phyloP scores from a whole-genome alignment of 1,140 invertebrate species.

The Phymastichus coffea region DNA sequence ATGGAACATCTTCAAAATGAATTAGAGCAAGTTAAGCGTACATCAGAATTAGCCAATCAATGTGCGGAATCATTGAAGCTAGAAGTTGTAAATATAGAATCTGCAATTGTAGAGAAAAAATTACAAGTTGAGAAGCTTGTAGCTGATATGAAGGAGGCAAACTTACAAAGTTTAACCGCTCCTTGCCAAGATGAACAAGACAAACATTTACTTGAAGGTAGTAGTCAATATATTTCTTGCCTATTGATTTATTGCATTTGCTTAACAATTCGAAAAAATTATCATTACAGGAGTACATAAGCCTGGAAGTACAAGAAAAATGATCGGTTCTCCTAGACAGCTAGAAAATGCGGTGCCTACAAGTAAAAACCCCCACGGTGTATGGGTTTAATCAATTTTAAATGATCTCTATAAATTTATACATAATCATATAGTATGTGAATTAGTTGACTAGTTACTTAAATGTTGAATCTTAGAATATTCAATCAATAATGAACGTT shows the following conservation, averaged over 20 bases:
- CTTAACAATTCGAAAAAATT: slow-evolving; percentile 2
- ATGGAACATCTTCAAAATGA: slow-evolving; percentile 79
- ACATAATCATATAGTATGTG: slow-evolving; percentile 15
- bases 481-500: slow-evolving; percentile 21
- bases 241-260: slow-evolving; percentile 1
- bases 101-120: slow-evolving; percentile 81
- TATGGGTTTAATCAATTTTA: slow-evolving; percentile 77
- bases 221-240: slow-evolving; percentile 23
- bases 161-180: slow-evolving; percentile 82
- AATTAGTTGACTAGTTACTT: slow-evolving; percentile 15
- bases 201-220: slow-evolving; percentile 76
- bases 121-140: slow-evolving; percentile 81
- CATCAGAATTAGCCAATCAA: slow-evolving; percentile 76
- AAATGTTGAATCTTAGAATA: slow-evolving; percentile 17
- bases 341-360: slow-evolving; percentile 90
- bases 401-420: slow-evolving; percentile 31
- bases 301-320: slow-evolving; percentile 82
- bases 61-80: slow-evolving; percentile 78
- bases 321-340: slow-evolving; percentile 87
- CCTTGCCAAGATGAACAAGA: slow-evolving; percentile 77
- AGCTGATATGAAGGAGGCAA: slow-evolving; percentile 88
- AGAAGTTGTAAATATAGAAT: slow-evolving; percentile 75
- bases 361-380: slow-evolving; percentile 92
- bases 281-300: slow-evolving; percentile 69
- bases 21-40: slow-evolving; percentile 78